Base-by-base conservation (phyloP, 2,113 vertebrate species). In the Gasterosteus nipponicus region DNA sequence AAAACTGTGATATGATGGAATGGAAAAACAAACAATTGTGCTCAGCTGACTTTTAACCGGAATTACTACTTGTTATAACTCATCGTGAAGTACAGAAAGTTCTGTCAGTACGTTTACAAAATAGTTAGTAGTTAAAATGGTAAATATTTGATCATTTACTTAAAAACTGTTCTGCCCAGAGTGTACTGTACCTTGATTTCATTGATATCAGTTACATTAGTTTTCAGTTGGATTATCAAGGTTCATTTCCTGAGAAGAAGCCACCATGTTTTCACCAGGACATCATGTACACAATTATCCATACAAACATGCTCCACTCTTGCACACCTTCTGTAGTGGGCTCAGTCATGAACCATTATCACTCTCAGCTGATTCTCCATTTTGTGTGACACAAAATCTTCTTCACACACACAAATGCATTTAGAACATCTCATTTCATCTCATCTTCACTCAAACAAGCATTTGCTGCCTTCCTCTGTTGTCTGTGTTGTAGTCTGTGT, bases 321-420 rank as follows among this genome's bases (percentile, higher is more conserved):
- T 39, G 26, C n/a, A 9, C 33, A 62, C 11, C 33, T 18, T 67
- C 66, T 63, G n/a, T 77, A 78, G 77, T 78, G 46, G 81, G 5
- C 44, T 69, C 53, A 46, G 47, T 66, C 64, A 58, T 0, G 14
- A 47, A 15, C 71, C 85, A 80, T 82, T 81, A 58, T 73, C 61
- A 61, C 56, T 14, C 4, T 39, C 42, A 39, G n/a, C 33, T 67
- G 38, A 35, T 80, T 81, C 51, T 83, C 70, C 56, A 41, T 73
- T 71, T 64, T 86, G 72, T 62, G 75, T 57, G 59, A 82, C 59
- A 82, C 63, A 54, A 44, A 83, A 79, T 86, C 58, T 9, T 47
- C 11, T 5, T 49, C 64, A 19, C 41, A 53, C 71, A 74, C 64
- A 73, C 46, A 35, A 57, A 67, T 62, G 60, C 82, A 64, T 79